phyloP scores from a whole-genome alignment of 2,113 vertebrate genomes.

The Alligator mississippiensis region DNA sequence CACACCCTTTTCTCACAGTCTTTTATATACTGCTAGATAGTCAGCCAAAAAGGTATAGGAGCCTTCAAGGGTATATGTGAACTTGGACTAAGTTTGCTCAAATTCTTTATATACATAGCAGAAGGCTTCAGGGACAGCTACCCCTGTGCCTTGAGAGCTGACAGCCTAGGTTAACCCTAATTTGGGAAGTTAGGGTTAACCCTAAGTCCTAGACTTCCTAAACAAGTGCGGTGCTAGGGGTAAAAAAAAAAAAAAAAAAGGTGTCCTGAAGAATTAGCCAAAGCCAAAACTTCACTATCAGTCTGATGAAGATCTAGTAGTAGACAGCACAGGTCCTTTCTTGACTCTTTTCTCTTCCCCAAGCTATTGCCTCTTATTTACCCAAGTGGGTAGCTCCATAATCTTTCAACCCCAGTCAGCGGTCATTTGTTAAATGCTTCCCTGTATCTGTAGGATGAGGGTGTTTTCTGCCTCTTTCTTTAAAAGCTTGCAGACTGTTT shows the following conservation, averaged over 20 bases:
- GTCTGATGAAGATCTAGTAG: background rate
- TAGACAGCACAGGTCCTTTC: background rate
- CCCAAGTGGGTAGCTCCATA: background rate
- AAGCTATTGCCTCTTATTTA: background rate
- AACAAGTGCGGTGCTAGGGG: background rate
- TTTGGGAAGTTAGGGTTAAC: background rate
- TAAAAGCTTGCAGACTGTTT: too few species aligned
- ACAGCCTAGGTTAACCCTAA: conserved; percentile 9
- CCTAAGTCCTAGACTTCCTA: conserved; percentile 39
- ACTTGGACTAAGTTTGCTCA: background rate
- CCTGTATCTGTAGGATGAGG: too few species aligned
- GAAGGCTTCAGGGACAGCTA: background rate
- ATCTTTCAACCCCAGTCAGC: background rate
- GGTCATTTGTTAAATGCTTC: background rate
- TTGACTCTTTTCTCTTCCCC: background rate
- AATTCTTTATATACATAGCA: background rate
- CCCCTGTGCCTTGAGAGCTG: background rate
- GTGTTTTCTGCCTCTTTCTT: background rate
- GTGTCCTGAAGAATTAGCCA: conserved; percentile 12
- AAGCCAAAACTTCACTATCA: background rate
- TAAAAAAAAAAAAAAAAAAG: background rate
- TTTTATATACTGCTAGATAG: background rate
- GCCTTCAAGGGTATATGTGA: background rate
- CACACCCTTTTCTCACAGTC: background rate
- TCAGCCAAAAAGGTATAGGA: background rate